phyloP scores from a whole-genome alignment of 2,888 invertebrate genomes.

The Aelia acuminata region DNA sequence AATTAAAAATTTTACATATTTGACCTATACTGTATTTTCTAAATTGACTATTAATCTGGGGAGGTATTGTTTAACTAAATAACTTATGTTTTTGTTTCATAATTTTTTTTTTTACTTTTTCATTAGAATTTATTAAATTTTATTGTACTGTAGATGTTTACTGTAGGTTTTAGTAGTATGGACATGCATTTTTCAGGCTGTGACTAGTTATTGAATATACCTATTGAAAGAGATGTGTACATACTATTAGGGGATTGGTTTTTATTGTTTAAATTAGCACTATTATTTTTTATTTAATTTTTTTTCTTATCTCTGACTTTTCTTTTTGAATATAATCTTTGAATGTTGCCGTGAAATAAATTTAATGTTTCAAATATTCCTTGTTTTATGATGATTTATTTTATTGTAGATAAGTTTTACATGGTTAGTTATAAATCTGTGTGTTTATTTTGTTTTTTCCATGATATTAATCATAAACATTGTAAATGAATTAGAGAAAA shows the following conservation, averaged over 20 bases:
- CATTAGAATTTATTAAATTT: not conserved
- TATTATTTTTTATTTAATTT: not conserved
- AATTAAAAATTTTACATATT: no score
- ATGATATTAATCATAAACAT: not conserved
- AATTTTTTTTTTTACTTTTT: not conserved
- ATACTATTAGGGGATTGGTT: not conserved
- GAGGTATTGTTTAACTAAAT: not conserved
- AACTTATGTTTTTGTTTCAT: not conserved
- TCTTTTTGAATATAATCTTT: not conserved
- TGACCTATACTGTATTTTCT: no score
- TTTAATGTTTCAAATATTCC: not conserved
- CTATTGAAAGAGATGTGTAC: conserved; percentile 25
- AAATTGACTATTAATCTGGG: not conserved
- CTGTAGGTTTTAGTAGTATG: not conserved
- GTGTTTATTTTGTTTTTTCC: not conserved
- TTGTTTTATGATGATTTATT: not conserved
- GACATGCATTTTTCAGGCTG: conserved; percentile 32
- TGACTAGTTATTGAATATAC: conserved; percentile 36
- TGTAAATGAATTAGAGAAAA: not conserved
- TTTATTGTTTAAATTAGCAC: not conserved
- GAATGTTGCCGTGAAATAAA: not conserved
- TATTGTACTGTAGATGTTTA: not conserved
- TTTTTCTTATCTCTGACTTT: not conserved
- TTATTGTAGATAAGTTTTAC: not conserved
- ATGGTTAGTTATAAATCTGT: not conserved